phyloP scores from a whole-genome alignment of 2,113 vertebrate species.

The Seriola dumerili region DNA sequence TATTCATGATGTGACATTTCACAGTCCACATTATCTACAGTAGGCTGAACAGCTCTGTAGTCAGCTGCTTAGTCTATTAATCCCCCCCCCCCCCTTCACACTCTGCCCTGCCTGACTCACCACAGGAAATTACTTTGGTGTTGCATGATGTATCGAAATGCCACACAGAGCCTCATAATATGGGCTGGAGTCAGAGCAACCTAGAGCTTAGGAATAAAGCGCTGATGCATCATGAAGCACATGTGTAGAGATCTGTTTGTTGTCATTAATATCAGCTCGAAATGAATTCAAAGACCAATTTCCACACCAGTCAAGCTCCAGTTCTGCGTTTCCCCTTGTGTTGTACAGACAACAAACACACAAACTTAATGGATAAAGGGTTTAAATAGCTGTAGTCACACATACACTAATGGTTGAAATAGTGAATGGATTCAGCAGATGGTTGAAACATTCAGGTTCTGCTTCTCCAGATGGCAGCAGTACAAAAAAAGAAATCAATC shows the following conservation, averaged over 20 bases:
- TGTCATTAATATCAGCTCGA: not conserved
- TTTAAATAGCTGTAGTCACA: too few species aligned
- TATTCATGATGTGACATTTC: constrained; percentile 38
- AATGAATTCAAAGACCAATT: not conserved
- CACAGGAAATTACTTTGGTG: constrained; percentile 41
- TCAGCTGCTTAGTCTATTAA: constrained; percentile 14
- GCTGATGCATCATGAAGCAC: not conserved
- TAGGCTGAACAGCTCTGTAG: constrained; percentile 8
- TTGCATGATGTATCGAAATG: constrained; percentile 28
- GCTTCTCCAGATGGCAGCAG: too few species aligned
- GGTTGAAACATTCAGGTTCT: too few species aligned
- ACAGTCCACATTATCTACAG: constrained; percentile 18
- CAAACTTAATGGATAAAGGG: too few species aligned
- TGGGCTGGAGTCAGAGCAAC: not conserved
- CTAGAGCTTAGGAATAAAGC: not conserved
- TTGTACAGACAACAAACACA: not conserved
- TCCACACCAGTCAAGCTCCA: not conserved
- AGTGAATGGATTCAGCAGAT: too few species aligned
- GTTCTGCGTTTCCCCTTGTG: not conserved
- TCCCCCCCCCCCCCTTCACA: not conserved
- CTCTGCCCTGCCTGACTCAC: constrained; percentile 19
- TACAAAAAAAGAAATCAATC: too few species aligned
- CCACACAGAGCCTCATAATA: not conserved
- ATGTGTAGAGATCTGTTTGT: not conserved
- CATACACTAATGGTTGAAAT: too few species aligned